A percentile compares a stretch with the other conserved stretches of the same genome.
phyloP scores from a whole-genome alignment of 2,888 invertebrate genomes.

The Cartodere bifasciata region DNA sequence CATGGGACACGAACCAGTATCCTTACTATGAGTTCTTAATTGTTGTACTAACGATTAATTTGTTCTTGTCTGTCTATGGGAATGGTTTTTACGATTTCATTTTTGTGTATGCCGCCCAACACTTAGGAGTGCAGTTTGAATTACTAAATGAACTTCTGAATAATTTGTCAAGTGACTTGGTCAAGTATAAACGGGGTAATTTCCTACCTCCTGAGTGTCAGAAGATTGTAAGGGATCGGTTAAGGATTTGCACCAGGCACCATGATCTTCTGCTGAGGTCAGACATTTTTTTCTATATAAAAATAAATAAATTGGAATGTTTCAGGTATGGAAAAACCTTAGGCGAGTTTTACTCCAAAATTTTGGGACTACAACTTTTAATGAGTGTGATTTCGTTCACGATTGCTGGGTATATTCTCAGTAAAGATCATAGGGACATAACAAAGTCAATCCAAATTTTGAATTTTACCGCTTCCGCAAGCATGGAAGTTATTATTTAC shows the following conservation, averaged over 20 bases:
- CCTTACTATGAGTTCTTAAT: neutral
- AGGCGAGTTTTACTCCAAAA: neutral
- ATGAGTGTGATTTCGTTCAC: neutral
- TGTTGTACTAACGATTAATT: neutral
- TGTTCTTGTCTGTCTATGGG: neutral
- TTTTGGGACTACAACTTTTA: neutral
- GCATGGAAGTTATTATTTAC: neutral
- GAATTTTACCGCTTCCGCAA: neutral
- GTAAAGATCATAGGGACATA: slow-evolving; percentile 1
- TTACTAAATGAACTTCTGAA: neutral
- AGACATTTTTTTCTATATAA: no score
- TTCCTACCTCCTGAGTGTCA: neutral
- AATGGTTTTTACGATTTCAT: neutral
- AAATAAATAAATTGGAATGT: neutral
- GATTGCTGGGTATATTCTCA: neutral
- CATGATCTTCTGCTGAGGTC: neutral
- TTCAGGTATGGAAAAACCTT: slow-evolving; percentile 1
- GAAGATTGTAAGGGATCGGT: neutral
- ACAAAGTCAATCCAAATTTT: neutral
- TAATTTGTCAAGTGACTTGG: neutral
- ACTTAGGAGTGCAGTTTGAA: neutral
- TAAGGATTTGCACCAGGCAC: slow-evolving; percentile 1
- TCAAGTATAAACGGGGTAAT: slow-evolving; percentile 1
- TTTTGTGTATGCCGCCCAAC: neutral
- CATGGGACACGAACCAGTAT: neutral